Conservation (phyloP, 2,113 vertebrate species). For the Potamarius usumacintae region DNA sequence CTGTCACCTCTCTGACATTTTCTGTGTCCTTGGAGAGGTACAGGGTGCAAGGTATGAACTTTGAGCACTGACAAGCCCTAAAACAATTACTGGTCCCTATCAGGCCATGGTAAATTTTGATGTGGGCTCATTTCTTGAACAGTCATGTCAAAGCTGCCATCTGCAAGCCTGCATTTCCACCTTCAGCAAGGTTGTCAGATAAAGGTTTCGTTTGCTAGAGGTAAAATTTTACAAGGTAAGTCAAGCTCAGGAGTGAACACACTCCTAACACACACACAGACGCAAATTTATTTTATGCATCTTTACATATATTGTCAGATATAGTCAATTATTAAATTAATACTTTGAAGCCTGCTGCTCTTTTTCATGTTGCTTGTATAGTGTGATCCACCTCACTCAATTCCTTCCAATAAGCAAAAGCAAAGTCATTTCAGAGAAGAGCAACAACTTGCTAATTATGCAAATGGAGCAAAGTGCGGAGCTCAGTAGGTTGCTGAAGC, state of each 20-base stretch:
- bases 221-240: slow-evolving; percentile 50
- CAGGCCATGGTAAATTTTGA: slow-evolving; percentile 52
- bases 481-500: slow-evolving; percentile 73
- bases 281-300: background rate
- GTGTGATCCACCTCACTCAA: slow-evolving; percentile 59
- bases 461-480: slow-evolving; percentile 69
- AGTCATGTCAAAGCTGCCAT: slow-evolving; percentile 47
- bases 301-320: slow-evolving; percentile 53
- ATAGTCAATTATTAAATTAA: slow-evolving; percentile 9
- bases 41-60: slow-evolving; percentile 42
- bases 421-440: slow-evolving; percentile 68
- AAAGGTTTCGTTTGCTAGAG: slow-evolving; percentile 48
- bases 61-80: slow-evolving; percentile 40
- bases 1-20: slow-evolving; percentile 5
- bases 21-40: slow-evolving; percentile 8
- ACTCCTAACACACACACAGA: background rate
- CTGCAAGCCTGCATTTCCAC: slow-evolving; percentile 52
- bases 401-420: slow-evolving; percentile 63
- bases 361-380: slow-evolving; percentile 50
- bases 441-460: slow-evolving; percentile 80
- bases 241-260: slow-evolving; percentile 52
- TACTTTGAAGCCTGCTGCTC: slow-evolving; percentile 42
- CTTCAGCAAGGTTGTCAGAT: slow-evolving; percentile 54
- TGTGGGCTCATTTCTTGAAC: slow-evolving; percentile 52
- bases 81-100: slow-evolving; percentile 50